These are phyloP conservation scores for Ruditapes philippinarum DNA, from an alignment of 1,140 invertebrate genomes.

Conservation along the genomic window DNA sequence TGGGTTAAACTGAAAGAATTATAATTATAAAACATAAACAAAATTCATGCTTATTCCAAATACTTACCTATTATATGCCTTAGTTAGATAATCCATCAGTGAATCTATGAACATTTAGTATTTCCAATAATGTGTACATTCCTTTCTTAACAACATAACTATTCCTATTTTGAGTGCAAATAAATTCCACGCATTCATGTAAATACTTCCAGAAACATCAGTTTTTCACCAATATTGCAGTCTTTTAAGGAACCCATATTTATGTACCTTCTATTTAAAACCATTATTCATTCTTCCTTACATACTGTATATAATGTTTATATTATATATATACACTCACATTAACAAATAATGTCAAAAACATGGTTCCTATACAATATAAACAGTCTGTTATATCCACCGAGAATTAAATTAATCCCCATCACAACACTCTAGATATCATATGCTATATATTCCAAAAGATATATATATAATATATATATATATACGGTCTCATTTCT, in stretches of 20 bases:
- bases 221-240: no score
- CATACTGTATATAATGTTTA: no score
- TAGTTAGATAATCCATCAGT: constrained; percentile 13
- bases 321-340: no score
- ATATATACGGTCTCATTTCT: neutral
- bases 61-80: neutral
- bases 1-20: no score
- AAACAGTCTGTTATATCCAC: neutral
- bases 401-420: neutral
- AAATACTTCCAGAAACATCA: neutral
- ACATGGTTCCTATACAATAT: neutral
- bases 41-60: constrained; percentile 4
- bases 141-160: neutral
- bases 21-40: no score
- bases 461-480: no score
- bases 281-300: neutral
- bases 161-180: neutral
- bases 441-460: neutral
- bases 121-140: constrained; percentile 39
- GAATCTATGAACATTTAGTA: constrained; percentile 8
- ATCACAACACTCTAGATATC: constrained; percentile 3
- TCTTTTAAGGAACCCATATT: no score
- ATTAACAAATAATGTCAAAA: no score
- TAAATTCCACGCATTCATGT: neutral
- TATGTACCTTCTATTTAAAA: neutral